Evolutionary conservation across 2,113 vertebrate genomes (phyloP).

Genomic region (Pogonocichla stellata): DNA sequence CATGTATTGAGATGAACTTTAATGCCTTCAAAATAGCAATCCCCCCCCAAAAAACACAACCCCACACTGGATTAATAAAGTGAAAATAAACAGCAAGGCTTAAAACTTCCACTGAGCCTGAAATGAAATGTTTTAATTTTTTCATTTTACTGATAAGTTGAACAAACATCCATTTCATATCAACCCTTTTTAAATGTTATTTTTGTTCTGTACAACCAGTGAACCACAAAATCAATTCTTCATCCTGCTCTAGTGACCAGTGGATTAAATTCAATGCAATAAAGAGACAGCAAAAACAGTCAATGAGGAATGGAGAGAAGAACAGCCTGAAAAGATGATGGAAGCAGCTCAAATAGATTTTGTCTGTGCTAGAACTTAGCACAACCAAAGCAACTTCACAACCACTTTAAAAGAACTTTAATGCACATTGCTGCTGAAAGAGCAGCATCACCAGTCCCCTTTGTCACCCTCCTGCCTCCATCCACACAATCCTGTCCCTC

Average conservation of each 20-base stretch:
- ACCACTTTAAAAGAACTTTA: background rate
- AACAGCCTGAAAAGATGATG: background rate
- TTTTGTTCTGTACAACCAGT: background rate
- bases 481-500: background rate
- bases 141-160: conserved; percentile 29
- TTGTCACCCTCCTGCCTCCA: background rate
- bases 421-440: background rate
- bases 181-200: conserved; percentile 29
- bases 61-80: background rate
- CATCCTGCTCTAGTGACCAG: conserved; percentile 42
- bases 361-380: background rate
- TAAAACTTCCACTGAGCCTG: background rate
- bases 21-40: background rate
- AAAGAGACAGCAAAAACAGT: background rate
- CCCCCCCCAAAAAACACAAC: background rate
- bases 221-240: conserved; percentile 60
- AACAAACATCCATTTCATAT: conserved; percentile 25
- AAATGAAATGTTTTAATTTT: conserved; percentile 33
- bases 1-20: background rate
- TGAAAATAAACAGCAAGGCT: background rate
- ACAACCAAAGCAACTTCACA: background rate
- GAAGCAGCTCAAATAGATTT: background rate
- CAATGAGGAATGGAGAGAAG: conserved; percentile 7
- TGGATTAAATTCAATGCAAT: conserved; percentile 26
- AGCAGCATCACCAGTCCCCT: background rate